Percentiles rank a stretch among this genome's conserved stretches.
These are phyloP conservation scores for Athrips mouffetella DNA, from an alignment of 2,888 invertebrate species.

Conservation along the genomic window DNA sequence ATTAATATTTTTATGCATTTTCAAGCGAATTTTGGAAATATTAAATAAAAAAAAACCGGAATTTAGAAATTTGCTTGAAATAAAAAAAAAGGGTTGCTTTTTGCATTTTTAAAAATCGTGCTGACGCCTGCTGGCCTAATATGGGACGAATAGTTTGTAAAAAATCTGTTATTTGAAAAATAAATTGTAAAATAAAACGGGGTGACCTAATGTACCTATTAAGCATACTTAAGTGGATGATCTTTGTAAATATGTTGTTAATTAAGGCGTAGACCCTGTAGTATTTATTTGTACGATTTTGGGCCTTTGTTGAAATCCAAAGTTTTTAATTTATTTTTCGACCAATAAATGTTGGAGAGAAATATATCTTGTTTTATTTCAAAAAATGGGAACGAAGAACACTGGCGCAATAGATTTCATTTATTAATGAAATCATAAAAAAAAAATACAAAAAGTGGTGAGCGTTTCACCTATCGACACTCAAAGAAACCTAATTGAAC, in stretches of 20 bases:
- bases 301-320: conserved; percentile 77
- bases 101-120: conserved; percentile 7
- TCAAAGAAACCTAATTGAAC: too few species aligned
- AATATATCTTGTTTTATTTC: conserved; percentile 48
- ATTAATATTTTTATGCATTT: background rate
- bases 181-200: conserved; percentile 44
- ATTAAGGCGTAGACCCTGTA: conserved; percentile 67
- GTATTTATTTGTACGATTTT: conserved; percentile 77
- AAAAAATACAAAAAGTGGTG: too few species aligned
- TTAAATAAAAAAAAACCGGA: too few species aligned
- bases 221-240: conserved; percentile 41
- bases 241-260: conserved; percentile 71
- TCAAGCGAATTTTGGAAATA: background rate
- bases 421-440: too few species aligned
- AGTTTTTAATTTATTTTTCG: conserved; percentile 79
- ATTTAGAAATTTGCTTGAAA: background rate
- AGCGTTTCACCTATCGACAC: too few species aligned
- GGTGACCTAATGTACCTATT: conserved; percentile 52
- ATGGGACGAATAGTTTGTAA: conserved; percentile 46
- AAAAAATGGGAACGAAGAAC: background rate
- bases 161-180: conserved; percentile 53
- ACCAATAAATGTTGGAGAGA: conserved; percentile 79
- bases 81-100: conserved; percentile 2
- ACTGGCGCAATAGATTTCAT: too few species aligned
- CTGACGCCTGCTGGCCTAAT: conserved; percentile 42